Conservation (phyloP, 1,140 invertebrate genomes). For the Musca vetustissima region DNA sequence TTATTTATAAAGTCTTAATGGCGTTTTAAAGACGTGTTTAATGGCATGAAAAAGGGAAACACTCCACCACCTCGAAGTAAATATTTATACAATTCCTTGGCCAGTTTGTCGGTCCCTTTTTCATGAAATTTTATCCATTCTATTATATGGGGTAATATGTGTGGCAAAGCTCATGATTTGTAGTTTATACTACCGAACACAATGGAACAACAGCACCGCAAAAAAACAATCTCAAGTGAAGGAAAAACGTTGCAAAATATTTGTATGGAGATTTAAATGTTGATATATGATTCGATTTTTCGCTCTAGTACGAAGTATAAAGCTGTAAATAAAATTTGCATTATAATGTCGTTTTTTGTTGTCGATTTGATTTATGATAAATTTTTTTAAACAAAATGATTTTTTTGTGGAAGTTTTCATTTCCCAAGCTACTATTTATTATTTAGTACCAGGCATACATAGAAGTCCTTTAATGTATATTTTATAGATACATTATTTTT, state of each 20-base stretch:
- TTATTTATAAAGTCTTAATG: constrained; percentile 27
- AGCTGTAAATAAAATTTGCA: constrained; percentile 28
- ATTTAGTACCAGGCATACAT: no score
- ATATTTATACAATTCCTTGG: not conserved
- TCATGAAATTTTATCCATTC: not conserved
- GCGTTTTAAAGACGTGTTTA: constrained; percentile 26
- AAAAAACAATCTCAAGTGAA: not conserved
- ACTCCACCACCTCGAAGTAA: not conserved
- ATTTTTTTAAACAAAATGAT: constrained; percentile 11
- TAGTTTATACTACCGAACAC: constrained; percentile 10
- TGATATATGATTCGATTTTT: not conserved
- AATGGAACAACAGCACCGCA: not conserved
- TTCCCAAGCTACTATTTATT: no score
- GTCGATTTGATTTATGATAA: constrained; percentile 6
- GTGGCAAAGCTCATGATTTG: constrained; percentile 17
- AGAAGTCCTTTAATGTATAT: no score
- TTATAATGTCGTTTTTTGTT: constrained; percentile 14
- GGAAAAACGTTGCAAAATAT: not conserved
- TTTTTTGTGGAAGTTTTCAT: no score
- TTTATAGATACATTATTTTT: no score
- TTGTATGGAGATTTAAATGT: constrained; percentile 18
- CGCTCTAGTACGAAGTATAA: not conserved
- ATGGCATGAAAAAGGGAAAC: constrained; percentile 12
- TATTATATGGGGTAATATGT: not conserved
- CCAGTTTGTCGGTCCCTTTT: not conserved